These are phyloP conservation scores for Apocrypta bakeri DNA, from an alignment of 1,140 invertebrate species.

Conservation along the genomic window DNA sequence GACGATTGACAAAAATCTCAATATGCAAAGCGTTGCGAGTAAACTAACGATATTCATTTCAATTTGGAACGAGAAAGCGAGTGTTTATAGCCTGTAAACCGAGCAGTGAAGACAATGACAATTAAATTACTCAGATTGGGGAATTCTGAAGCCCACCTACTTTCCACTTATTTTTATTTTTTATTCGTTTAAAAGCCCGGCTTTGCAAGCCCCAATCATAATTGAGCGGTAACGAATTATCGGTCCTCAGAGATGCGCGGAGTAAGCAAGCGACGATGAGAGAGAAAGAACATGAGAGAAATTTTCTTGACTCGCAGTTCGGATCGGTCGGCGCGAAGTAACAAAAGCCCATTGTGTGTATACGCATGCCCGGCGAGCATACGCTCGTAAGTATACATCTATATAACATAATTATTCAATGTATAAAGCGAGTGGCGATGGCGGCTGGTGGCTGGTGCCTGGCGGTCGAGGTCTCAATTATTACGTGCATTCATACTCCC, in stretches of 20 bases:
- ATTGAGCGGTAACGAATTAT: slow-evolving; percentile 48
- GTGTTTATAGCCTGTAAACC: slow-evolving; percentile 2
- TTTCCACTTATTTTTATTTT: slow-evolving; percentile 5
- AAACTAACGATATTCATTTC: neutral
- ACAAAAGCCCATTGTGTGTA: slow-evolving; percentile 52
- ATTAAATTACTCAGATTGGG: slow-evolving; percentile 24
- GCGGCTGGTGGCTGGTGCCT: slow-evolving; percentile 19
- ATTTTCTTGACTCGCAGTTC: slow-evolving; percentile 43
- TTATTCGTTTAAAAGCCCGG: neutral
- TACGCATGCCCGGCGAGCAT: neutral
- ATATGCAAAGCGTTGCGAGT: neutral
- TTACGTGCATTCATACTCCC: slow-evolving; percentile 15
- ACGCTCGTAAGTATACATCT: slow-evolving; percentile 5
- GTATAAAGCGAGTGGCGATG: neutral
- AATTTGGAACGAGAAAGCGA: slow-evolving; percentile 23
- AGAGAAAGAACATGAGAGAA: neutral
- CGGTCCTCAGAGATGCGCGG: neutral
- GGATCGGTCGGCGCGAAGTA: neutral
- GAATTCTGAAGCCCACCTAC: neutral
- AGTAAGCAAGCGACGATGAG: slow-evolving; percentile 7
- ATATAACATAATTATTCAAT: slow-evolving; percentile 47
- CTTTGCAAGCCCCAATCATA: slow-evolving; percentile 12
- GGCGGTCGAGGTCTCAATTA: slow-evolving; percentile 41
- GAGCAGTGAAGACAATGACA: neutral
- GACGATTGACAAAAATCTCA: neutral